phyloP scores from a whole-genome alignment of 2,888 invertebrate species.

The Drosophila affinis region DNA sequence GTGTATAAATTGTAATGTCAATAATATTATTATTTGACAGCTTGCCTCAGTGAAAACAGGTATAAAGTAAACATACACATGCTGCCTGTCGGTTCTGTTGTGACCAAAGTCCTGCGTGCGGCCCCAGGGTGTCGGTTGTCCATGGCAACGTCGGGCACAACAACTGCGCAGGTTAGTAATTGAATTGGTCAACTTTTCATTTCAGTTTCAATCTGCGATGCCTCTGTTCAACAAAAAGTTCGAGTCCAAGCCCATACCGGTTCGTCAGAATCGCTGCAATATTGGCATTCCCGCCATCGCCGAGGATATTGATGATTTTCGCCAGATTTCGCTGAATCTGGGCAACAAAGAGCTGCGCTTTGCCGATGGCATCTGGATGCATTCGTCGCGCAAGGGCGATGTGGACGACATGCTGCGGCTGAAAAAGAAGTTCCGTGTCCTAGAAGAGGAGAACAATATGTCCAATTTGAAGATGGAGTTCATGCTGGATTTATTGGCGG shows the following conservation, averaged over 20 bases:
- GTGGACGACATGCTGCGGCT: slow-evolving; percentile 78
- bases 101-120: slow-evolving; percentile 16
- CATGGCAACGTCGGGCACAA: slow-evolving; percentile 51
- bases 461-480: slow-evolving; percentile 82
- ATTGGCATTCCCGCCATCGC: slow-evolving; percentile 76
- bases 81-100: not conserved
- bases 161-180: slow-evolving; percentile 8
- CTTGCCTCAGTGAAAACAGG: slow-evolving; percentile 22
- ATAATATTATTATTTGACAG: slow-evolving; percentile 50
- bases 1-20: slow-evolving; percentile 27
- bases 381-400: slow-evolving; percentile 72
- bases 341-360: slow-evolving; percentile 82
- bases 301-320: slow-evolving; percentile 82
- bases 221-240: slow-evolving; percentile 83
- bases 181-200: slow-evolving; percentile 29
- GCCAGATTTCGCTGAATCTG: slow-evolving; percentile 77
- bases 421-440: slow-evolving; percentile 74
- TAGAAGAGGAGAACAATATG: slow-evolving; percentile 83
- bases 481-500: slow-evolving; percentile 82
- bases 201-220: slow-evolving; percentile 61
- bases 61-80: slow-evolving; percentile 1
- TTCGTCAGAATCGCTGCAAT: slow-evolving; percentile 77
- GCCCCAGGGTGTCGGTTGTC: slow-evolving; percentile 49
- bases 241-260: slow-evolving; percentile 81
- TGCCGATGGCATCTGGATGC: slow-evolving; percentile 83